Evolutionary conservation across 1,140 invertebrate species (phyloP).

Genomic region (Caenorhabditis inopinata): DNA sequence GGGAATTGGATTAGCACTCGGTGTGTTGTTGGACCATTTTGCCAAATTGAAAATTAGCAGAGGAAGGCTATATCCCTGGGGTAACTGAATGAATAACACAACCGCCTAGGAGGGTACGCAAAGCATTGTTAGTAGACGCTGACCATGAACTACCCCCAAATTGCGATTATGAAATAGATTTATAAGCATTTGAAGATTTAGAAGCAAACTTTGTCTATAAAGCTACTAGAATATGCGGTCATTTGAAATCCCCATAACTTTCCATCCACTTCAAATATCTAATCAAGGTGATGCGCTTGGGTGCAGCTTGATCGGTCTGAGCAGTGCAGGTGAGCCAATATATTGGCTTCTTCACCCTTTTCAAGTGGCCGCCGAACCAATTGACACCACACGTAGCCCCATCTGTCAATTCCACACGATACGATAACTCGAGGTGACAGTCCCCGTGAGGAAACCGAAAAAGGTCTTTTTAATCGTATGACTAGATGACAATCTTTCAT

Average conservation of each 20-base stretch:
- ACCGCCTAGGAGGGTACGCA: no score
- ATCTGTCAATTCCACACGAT: neutral
- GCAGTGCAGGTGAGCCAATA: neutral
- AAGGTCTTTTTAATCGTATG: no score
- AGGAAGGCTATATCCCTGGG: neutral
- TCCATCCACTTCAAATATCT: no score
- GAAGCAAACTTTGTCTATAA: no score
- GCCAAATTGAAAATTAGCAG: neutral
- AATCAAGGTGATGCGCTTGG: neutral
- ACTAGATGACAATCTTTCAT: neutral
- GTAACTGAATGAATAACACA: no score
- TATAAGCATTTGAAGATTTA: no score
- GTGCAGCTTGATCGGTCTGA: neutral
- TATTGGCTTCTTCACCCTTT: neutral
- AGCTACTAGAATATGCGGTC: no score
- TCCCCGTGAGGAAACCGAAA: neutral
- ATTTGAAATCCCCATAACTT: no score
- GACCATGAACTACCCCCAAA: no score
- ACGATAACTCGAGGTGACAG: neutral
- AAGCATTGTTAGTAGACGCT: no score
- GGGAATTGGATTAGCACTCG: conserved; percentile 8
- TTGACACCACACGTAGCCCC: neutral
- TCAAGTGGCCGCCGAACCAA: neutral
- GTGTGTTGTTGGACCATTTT: neutral
- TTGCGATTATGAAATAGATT: no score